A percentile compares a stretch with the other conserved stretches of the same genome.
phyloP scores from a whole-genome alignment of 2,113 vertebrate genomes.

The Pyxicephalus adspersus region DNA sequence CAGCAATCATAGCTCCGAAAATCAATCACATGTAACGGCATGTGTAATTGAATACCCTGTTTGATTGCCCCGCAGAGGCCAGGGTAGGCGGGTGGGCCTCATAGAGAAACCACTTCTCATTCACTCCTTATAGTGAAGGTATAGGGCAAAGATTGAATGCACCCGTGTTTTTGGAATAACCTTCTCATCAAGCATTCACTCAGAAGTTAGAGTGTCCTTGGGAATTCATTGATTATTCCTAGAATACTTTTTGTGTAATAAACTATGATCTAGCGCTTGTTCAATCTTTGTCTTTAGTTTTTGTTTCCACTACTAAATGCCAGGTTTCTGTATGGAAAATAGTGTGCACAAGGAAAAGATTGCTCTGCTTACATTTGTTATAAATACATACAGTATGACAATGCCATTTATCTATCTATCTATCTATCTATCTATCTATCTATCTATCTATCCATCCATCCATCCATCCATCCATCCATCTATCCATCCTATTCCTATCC shows the following conservation, averaged over 20 bases:
- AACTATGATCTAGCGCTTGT: background rate
- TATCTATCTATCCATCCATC: no score
- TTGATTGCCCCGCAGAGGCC: conserved; percentile 22
- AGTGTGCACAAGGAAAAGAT: background rate
- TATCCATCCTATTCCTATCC: no score
- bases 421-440: no score
- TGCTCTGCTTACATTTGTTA: background rate
- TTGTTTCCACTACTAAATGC: background rate
- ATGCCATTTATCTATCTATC: background rate
- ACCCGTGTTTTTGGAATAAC: conserved; percentile 13
- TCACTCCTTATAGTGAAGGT: background rate
- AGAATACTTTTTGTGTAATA: conserved; percentile 16
- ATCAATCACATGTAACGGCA: conserved; percentile 49
- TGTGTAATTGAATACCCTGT: conserved; percentile 47
- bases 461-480: no score
- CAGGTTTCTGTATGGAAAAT: background rate
- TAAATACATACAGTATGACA: no score
- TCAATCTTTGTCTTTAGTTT: background rate
- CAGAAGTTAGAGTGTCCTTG: conserved; percentile 11
- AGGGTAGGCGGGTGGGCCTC: background rate
- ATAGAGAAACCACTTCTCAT: background rate
- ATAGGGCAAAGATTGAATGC: background rate
- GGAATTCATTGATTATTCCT: conserved; percentile 38
- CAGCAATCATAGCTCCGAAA: conserved; percentile 26
- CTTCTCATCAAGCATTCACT: conserved; percentile 10